These are phyloP conservation scores for Apamea crenata DNA, from an alignment of 2,888 invertebrate species.

Conservation along the genomic window DNA sequence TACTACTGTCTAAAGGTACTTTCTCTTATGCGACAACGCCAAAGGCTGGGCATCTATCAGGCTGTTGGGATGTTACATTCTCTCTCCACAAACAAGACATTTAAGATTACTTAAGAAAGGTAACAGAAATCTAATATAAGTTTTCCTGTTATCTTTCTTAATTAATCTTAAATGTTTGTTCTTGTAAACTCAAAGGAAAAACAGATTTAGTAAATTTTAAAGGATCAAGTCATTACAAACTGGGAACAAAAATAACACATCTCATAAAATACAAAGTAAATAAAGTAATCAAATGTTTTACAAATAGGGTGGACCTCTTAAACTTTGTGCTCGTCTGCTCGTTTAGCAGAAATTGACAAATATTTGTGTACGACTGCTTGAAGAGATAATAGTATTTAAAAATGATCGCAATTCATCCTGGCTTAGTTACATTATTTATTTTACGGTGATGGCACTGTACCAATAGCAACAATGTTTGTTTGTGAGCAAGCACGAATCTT, in stretches of 20 bases:
- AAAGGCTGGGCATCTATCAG: not conserved
- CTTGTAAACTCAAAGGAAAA: slow-evolving; percentile 13
- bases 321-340: slow-evolving; percentile 29
- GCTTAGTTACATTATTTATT: not conserved
- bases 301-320: slow-evolving; percentile 1
- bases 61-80: not conserved
- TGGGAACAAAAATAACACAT: not conserved
- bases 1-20: not conserved
- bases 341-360: slow-evolving; percentile 21
- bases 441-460: slow-evolving; percentile 1
- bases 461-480: slow-evolving; percentile 19
- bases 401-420: slow-evolving; percentile 10
- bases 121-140: not conserved
- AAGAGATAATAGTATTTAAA: slow-evolving; percentile 18
- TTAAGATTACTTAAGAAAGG: not conserved
- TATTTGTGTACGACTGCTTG: slow-evolving; percentile 4
- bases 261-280: slow-evolving; percentile 1
- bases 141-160: not conserved
- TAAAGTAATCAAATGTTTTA: slow-evolving; percentile 33
- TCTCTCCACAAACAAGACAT: not conserved
- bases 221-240: slow-evolving; percentile 4
- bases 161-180: not conserved
- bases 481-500: slow-evolving; percentile 16
- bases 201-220: slow-evolving; percentile 10
- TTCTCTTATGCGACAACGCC: not conserved